phyloP scores from a whole-genome alignment of 2,797 vertebrate species.

The Microctenopoma steveboyesi region DNA sequence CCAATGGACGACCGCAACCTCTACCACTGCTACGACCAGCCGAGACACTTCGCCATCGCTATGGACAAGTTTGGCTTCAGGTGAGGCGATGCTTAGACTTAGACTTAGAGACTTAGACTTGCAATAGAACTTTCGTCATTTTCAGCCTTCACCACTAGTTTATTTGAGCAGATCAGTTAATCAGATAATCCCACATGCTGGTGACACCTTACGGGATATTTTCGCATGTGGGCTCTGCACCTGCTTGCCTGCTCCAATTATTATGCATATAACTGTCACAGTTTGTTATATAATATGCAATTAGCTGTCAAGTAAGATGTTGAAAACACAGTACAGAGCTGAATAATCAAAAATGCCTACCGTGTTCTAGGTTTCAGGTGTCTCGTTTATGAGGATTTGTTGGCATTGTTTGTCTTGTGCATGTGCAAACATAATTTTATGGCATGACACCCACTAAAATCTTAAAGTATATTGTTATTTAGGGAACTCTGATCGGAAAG shows the following conservation, averaged over 20 bases:
- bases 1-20: constrained; percentile 99
- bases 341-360: too few species aligned
- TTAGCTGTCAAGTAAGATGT: not conserved
- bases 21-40: constrained; percentile 98
- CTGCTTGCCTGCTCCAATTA: not conserved
- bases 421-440: too few species aligned
- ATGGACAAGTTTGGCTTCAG: constrained; percentile 99
- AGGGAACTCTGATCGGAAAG: too few species aligned
- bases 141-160: not conserved
- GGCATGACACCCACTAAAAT: too few species aligned
- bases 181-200: too few species aligned
- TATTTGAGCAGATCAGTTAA: not conserved
- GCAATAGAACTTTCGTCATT: too few species aligned
- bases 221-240: not conserved
- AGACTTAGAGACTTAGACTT: too few species aligned
- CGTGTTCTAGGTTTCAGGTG: too few species aligned
- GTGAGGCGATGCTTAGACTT: constrained; percentile 65
- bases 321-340: too few species aligned
- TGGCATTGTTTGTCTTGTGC: too few species aligned
- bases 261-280: not conserved
- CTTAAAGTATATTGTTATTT: too few species aligned
- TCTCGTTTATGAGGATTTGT: too few species aligned
- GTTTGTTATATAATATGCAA: constrained; percentile 5
- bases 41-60: constrained; percentile 96
- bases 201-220: not conserved